Base-by-base conservation (phyloP, 2,113 vertebrate genomes). In the Athene noctua region DNA sequence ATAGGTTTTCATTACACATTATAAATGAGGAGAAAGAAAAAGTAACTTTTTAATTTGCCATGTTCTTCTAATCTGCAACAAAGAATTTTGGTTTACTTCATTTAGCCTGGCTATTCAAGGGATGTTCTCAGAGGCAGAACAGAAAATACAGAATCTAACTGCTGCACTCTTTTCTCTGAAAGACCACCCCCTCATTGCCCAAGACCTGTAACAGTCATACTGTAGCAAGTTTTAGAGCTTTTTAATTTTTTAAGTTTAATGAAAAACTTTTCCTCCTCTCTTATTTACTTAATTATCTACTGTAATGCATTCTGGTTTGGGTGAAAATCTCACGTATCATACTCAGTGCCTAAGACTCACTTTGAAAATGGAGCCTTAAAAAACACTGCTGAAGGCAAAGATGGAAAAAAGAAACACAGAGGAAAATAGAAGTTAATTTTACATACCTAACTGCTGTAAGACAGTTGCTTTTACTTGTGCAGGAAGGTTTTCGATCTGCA, bases 391-490 rank as follows among this genome's bases (percentile, higher is more conserved):
- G 85, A 88, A 94, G 85, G 91, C 15, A 3, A 93, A 79, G 81
- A 74, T 54, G 59, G 46, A 61, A 80, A 89, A 91, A 90, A 19
- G 9, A 73, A 90, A 95, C 83, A 96, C 73, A 79, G 13, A 66
- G 59, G 25, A 83, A 92, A 88, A 62, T 4, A 51, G 14, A 87
- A 74, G 66, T 94, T 91, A 59, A 59, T 91, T 97, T 93, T 92
- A 98, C 99, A 98, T 98, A 99, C 99, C 99, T 96, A 99, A 98
- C 97, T 99, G 99, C 98, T 99, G 99, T 97, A 99, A 98, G 90
- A 99, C 98, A 94, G 99, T 99, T 93, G 99, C 99, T 98, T 99
- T 99, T 98, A 99, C 99, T 99, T 99, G 99, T 97, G 98, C 98
- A 98, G 99, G 98, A 98, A 99, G 99, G 98, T 99, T 98, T 96